These are phyloP conservation scores for Eupsilia transversa DNA, from an alignment of 2,888 invertebrate genomes.

Conservation along the genomic window DNA sequence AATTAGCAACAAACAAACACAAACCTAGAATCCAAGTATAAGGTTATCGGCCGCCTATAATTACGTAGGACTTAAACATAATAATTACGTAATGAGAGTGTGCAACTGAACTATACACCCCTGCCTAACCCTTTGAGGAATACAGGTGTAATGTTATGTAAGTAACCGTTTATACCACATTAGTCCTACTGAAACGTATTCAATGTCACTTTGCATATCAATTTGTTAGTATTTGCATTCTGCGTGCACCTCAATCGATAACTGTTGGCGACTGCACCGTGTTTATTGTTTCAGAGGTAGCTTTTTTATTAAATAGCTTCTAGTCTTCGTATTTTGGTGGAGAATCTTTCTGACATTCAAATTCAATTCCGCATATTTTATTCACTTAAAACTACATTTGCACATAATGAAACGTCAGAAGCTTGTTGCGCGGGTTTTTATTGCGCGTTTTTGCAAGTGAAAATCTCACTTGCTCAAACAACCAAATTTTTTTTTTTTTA, in stretches of 20 bases:
- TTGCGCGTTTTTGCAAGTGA: not conserved
- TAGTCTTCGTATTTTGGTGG: not conserved
- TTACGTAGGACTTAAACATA: not conserved
- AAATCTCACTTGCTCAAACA: slow-evolving; percentile 11
- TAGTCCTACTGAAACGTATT: slow-evolving; percentile 14
- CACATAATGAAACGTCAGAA: not conserved
- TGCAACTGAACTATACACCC: not conserved
- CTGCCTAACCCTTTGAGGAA: too few relatives aligned
- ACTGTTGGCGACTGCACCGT: slow-evolving; percentile 27
- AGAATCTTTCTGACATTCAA: not conserved
- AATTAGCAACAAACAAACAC: too few relatives aligned
- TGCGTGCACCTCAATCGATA: slow-evolving; percentile 44
- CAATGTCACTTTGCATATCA: slow-evolving; percentile 49
- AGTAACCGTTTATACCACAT: slow-evolving; percentile 24
- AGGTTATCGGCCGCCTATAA: too few relatives aligned
- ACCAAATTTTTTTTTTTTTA: not conserved
- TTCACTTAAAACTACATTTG: not conserved
- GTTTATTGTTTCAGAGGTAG: slow-evolving; percentile 26
- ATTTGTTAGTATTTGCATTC: slow-evolving; percentile 48
- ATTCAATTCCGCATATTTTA: not conserved
- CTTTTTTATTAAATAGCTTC: not conserved
- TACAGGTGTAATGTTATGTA: not conserved
- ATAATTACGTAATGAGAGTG: not conserved
- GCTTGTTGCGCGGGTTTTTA: not conserved
- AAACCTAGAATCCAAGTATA: too few relatives aligned